These are phyloP conservation scores for Heliconius hortense DNA, from an alignment of 2,888 invertebrate genomes.

Conservation along the genomic window DNA sequence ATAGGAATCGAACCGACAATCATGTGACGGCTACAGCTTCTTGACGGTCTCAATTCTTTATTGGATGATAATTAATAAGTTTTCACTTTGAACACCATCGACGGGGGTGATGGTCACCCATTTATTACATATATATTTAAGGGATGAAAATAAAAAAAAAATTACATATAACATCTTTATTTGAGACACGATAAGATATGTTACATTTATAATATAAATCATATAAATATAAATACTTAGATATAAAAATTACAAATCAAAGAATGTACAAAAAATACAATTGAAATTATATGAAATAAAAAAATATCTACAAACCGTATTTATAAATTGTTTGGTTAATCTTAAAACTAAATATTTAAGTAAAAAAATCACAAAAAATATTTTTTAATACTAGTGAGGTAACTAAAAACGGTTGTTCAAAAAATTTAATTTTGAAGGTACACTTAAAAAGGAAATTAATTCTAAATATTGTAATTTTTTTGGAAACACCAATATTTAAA, in stretches of 20 bases:
- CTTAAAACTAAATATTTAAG: not conserved
- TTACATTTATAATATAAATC: slow-evolving; percentile 14
- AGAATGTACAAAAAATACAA: not conserved
- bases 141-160: not conserved
- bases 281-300: not conserved
- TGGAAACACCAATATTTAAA: not conserved
- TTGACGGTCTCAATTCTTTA: too few relatives aligned
- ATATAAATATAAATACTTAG: too few relatives aligned
- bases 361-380: slow-evolving; percentile 3
- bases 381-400: not conserved
- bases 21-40: too few relatives aligned
- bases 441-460: not conserved
- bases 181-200: slow-evolving; percentile 15
- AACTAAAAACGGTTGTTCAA: not conserved
- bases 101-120: too few relatives aligned
- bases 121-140: not conserved
- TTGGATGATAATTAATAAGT: too few relatives aligned
- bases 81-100: too few relatives aligned
- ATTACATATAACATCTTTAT: slow-evolving; percentile 4
- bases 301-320: not conserved
- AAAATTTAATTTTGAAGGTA: not conserved
- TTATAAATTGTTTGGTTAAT: not conserved
- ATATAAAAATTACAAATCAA: not conserved
- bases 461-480: not conserved
- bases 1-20: too few relatives aligned